Percentiles rank a stretch among this genome's conserved stretches.
phyloP scores from a whole-genome alignment of 2,888 invertebrate species.

The Tetragonula carbonaria region DNA sequence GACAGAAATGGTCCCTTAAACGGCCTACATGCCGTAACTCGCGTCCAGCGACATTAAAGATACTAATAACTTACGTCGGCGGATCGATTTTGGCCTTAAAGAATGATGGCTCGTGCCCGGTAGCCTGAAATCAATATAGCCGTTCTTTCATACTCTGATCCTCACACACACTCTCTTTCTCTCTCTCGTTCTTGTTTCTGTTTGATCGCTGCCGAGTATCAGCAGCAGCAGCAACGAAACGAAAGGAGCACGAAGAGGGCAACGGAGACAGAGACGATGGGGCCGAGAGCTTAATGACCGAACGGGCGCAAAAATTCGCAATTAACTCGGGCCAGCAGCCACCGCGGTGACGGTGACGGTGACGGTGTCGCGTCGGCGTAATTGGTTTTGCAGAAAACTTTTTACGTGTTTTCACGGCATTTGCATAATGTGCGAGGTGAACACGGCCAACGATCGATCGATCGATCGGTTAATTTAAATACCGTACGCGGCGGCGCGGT shows the following conservation, averaged over 20 bases:
- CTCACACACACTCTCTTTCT: neutral
- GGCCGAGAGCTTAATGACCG: conserved; percentile 68
- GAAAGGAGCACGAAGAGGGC: neutral
- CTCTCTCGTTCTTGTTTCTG: neutral
- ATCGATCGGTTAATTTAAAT: conserved; percentile 84
- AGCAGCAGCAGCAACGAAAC: neutral
- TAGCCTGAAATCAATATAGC: conserved; percentile 54
- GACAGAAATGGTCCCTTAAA: conserved; percentile 50
- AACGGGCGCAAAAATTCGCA: conserved; percentile 77
- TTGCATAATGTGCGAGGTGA: conserved; percentile 83
- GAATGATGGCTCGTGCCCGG: conserved; percentile 70
- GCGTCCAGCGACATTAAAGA: conserved; percentile 45
- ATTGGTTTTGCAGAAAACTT: conserved; percentile 82
- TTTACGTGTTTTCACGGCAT: conserved; percentile 81
- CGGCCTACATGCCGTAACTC: conserved; percentile 41
- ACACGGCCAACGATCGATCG: conserved; percentile 81
- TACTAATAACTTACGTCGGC: conserved; percentile 58
- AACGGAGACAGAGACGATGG: neutral
- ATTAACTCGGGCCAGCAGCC: conserved; percentile 75
- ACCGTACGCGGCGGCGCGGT: conserved; percentile 76
- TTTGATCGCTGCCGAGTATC: neutral
- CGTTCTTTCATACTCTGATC: conserved; percentile 19
- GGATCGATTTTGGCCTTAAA: conserved; percentile 60
- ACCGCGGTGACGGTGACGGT: conserved; percentile 68
- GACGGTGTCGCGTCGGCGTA: conserved; percentile 80